A percentile compares a stretch with the other conserved stretches of the same genome.
Evolutionary conservation across 2,797 vertebrate genomes (phyloP).

Genomic region (Lateolabrax maculatus): DNA sequence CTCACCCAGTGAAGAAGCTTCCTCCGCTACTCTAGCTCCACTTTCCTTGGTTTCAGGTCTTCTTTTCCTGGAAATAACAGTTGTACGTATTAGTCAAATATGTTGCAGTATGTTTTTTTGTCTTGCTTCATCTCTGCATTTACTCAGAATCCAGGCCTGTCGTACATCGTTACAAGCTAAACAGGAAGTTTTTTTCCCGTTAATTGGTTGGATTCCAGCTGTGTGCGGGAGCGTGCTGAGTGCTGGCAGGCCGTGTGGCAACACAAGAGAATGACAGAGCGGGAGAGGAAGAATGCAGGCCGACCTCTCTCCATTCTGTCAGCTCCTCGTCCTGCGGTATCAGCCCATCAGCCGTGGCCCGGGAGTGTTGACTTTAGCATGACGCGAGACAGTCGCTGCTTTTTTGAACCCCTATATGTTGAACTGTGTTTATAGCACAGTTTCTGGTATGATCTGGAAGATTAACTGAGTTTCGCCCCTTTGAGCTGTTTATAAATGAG

Average conservation of each 20-base stretch:
- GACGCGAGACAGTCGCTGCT: background rate
- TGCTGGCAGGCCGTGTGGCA: slow-evolving; percentile 56
- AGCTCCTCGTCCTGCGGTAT: slow-evolving; percentile 67
- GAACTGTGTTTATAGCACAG: background rate
- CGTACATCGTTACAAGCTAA: slow-evolving; percentile 53
- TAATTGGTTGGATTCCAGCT: slow-evolving; percentile 71
- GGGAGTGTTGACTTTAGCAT: slow-evolving; percentile 24
- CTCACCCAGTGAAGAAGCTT: slow-evolving; percentile 74
- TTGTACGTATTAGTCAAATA: slow-evolving; percentile 49
- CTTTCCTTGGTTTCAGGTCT: slow-evolving; percentile 37
- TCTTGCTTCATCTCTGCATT: background rate
- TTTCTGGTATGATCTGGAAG: slow-evolving; percentile 19
- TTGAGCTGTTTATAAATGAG: slow-evolving; percentile 1
- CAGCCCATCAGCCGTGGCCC: slow-evolving; percentile 43
- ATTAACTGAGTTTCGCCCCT: slow-evolving; percentile 36
- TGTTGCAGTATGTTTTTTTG: slow-evolving; percentile 5
- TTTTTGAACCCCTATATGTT: slow-evolving; percentile 16
- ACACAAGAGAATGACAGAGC: slow-evolving; percentile 52
- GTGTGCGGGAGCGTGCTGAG: slow-evolving; percentile 65
- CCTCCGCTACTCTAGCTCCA: slow-evolving; percentile 49
- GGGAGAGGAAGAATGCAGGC: slow-evolving; percentile 73
- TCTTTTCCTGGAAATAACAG: slow-evolving; percentile 52
- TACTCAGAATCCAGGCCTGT: slow-evolving; percentile 37
- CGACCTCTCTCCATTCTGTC: slow-evolving; percentile 70
- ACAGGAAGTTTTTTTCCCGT: slow-evolving; percentile 71